Percentiles rank a stretch among this genome's conserved stretches.
Conservation (phyloP, 2,888 invertebrate genomes). For the Acutogordius australiensis region DNA sequence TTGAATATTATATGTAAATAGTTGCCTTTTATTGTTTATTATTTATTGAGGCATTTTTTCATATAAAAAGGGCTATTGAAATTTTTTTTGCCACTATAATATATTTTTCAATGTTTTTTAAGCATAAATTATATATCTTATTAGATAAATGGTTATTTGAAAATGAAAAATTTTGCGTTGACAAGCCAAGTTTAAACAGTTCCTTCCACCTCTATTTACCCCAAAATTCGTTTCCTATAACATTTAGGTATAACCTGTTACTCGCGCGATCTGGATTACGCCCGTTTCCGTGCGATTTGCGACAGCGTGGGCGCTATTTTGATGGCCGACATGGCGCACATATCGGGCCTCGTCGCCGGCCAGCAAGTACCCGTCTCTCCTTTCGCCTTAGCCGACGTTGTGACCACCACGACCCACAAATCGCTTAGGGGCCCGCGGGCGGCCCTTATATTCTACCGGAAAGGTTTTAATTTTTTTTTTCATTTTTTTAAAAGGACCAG, state of each 20-base stretch:
- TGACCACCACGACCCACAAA: conserved; percentile 77
- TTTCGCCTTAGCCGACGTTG: conserved; percentile 61
- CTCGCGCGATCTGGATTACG: conserved; percentile 64
- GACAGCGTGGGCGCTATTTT: conserved; percentile 52
- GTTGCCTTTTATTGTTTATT: too few species aligned
- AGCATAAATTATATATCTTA: too few species aligned
- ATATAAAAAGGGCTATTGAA: too few species aligned
- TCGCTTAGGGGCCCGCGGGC: conserved; percentile 49
- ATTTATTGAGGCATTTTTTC: too few species aligned
- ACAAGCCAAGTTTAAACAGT: too few species aligned
- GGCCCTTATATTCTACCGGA: conserved; percentile 56
- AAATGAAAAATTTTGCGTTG: not conserved
- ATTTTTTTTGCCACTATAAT: too few species aligned
- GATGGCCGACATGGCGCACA: conserved; percentile 80
- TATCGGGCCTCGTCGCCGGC: conserved; percentile 65
- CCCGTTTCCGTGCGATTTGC: conserved; percentile 43
- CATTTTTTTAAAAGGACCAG: too few species aligned
- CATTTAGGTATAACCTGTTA: conserved; percentile 49
- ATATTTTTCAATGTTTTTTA: too few species aligned
- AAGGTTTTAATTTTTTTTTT: too few species aligned
- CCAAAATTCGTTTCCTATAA: too few species aligned
- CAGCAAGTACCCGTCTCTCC: conserved; percentile 51
- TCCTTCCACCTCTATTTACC: too few species aligned
- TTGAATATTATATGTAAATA: too few species aligned
- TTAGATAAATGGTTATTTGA: not conserved